Conservation (phyloP, 2,113 vertebrate species). For the Antigone vipio region DNA sequence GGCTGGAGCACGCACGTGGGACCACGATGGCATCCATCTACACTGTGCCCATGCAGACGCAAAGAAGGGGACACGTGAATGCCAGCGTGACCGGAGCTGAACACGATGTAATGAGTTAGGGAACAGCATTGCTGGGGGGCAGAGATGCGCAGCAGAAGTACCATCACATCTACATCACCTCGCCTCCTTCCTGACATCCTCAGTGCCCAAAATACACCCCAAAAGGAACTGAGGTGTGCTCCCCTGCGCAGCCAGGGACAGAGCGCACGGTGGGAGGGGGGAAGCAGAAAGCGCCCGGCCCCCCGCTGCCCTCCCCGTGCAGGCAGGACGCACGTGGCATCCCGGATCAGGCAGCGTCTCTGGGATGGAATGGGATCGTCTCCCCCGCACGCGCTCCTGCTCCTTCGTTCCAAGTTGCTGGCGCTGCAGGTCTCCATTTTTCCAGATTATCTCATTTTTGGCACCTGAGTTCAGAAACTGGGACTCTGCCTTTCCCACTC, state of each 20-base stretch:
- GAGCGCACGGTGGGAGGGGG: accelerated
- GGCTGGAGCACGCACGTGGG: not conserved
- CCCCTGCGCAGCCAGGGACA: not conserved
- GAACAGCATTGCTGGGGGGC: not conserved
- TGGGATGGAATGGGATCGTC: accelerated
- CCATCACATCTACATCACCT: not conserved
- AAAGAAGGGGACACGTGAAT: not conserved
- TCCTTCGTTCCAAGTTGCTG: not conserved
- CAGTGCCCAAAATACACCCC: not conserved
- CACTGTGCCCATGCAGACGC: accelerated
- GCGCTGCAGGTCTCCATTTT: not conserved
- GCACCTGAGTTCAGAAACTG: slow-evolving; percentile 2
- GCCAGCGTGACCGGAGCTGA: accelerated
- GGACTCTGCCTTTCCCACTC: slow-evolving; percentile 17
- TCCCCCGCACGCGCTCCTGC: not conserved
- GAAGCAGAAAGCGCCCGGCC: not conserved
- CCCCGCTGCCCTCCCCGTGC: accelerated
- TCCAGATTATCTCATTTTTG: slow-evolving; percentile 68
- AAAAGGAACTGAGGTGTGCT: not conserved
- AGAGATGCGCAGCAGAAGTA: not conserved
- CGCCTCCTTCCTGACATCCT: not conserved
- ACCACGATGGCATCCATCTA: not conserved
- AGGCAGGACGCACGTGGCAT: not conserved
- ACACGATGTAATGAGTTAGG: accelerated
- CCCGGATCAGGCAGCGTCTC: not conserved